Base-by-base conservation (phyloP, 1,140 invertebrate genomes). In the Penaeus indicus region DNA sequence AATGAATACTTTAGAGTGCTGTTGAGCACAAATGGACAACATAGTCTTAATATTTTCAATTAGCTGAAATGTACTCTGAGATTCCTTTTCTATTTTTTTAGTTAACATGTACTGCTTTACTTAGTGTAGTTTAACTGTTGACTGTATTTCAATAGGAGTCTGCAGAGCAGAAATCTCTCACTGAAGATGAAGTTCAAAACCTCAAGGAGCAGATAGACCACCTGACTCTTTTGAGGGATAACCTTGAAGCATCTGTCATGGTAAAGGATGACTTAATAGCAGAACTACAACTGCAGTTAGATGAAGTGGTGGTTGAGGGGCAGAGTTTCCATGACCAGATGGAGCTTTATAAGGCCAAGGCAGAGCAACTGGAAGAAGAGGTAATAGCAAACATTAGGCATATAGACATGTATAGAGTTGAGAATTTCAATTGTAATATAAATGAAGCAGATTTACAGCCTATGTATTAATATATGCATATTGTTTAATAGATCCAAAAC, bases 261-360 rank as follows among this genome's bases (percentile, higher is more conserved):
- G 42, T 60, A n/a, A 91, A 91, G 61, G 89, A 88, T 22, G 89
- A 89, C 60, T 67, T 87, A 22, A 91, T 91, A n/a, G 78, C 83
- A 4, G 90, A 91, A 42, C 67, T 90, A 21, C 78, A 88, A 42
- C 22, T 88, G 42, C 86, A 86, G 86, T 62, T 89, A 38, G 87
- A 88, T 64, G 89, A 87, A 38, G 64, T 86, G 67, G 83, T 91
- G 32, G 86, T 85, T 0, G 86, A 82, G 38, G 89, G 64, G 21
- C n/a, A 67, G 7, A 77, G 75, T 13, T 81, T 69, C 60, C 72
- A 90, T 22, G 42, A 72, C 16, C 83, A 90, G 38, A 62, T 90
- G 63, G 77, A 89, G 27, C 19, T 38, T 38, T 86, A 85, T 25
- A 80, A 61, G 25, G 61, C 64, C 10, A 75, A 38, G 27, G 42